Percentiles rank a stretch among this genome's conserved stretches.
phyloP scores from a whole-genome alignment of 2,888 invertebrate species.

The Orthosia cruda region DNA sequence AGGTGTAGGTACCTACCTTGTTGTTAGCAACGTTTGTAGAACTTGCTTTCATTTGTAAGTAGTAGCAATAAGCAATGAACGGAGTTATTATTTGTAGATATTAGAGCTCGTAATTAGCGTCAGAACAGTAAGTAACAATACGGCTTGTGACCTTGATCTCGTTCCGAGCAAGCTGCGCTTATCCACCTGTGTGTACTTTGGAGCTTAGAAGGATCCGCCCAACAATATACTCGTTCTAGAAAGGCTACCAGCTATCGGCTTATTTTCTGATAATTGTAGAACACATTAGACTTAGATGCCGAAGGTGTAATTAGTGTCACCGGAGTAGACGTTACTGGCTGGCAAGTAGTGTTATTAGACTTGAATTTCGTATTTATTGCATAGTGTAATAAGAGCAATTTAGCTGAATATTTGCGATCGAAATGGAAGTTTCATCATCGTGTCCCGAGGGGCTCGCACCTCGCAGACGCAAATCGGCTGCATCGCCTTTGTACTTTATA shows the following conservation, averaged over 20 bases:
- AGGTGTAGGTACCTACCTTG: not conserved
- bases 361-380: slow-evolving; percentile 65
- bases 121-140: slow-evolving; percentile 84
- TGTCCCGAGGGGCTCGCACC: slow-evolving; percentile 49
- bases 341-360: slow-evolving; percentile 65
- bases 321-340: slow-evolving; percentile 50
- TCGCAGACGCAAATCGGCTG: slow-evolving; percentile 24
- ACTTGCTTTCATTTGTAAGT: slow-evolving; percentile 37
- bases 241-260: slow-evolving; percentile 60
- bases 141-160: slow-evolving; percentile 86
- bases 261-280: slow-evolving; percentile 57
- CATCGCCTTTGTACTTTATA: slow-evolving; percentile 51
- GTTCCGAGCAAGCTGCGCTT: slow-evolving; percentile 75
- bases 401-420: slow-evolving; percentile 72
- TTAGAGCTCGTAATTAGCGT: slow-evolving; percentile 84
- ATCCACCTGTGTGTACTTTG: slow-evolving; percentile 80
- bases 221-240: slow-evolving; percentile 68
- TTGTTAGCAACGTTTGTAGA: slow-evolving; percentile 35
- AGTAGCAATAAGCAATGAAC: slow-evolving; percentile 57
- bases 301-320: slow-evolving; percentile 68
- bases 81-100: slow-evolving; percentile 68
- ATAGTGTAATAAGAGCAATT: slow-evolving; percentile 73
- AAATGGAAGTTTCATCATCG: slow-evolving; percentile 72
- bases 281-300: slow-evolving; percentile 43
- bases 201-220: slow-evolving; percentile 72